phyloP scores from a whole-genome alignment of 1,140 invertebrate genomes.

The Philopotamus ludificatus region DNA sequence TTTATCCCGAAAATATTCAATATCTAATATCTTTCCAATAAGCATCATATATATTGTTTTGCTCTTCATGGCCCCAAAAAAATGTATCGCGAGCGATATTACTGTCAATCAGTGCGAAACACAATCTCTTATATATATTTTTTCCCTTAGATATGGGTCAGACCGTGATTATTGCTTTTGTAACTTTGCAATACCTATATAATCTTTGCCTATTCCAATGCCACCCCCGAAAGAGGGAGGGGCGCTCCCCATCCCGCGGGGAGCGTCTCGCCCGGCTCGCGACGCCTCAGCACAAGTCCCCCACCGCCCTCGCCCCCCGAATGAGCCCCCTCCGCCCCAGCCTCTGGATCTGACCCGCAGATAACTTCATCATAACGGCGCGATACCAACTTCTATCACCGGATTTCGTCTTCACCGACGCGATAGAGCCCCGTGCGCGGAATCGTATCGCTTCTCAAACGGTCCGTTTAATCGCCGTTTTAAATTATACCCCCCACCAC shows the following conservation, averaged over 20 bases:
- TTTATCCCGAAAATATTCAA: no score
- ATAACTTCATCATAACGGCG: conserved; percentile 30
- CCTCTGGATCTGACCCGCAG: conserved; percentile 24
- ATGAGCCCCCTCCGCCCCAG: no score
- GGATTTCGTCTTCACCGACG: conserved; percentile 25
- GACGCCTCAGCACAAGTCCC: conserved; percentile 8
- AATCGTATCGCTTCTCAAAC: conserved; percentile 19
- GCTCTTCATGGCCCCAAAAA: no score
- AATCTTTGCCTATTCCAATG: no score
- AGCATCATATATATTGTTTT: no score
- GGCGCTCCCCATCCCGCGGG: no score
- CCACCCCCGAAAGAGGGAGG: no score
- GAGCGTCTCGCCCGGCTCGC: not conserved
- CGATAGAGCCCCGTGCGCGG: conserved; percentile 13
- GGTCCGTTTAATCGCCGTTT: conserved; percentile 10
- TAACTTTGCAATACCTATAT: not conserved
- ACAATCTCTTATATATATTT: no score
- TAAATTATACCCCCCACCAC: no score
- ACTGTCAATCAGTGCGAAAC: no score
- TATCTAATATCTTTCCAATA: no score
- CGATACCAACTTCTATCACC: conserved; percentile 28
- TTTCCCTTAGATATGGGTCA: conserved; percentile 11
- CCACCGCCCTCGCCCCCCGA: conserved; percentile 15
- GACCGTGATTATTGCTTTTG: conserved; percentile 19
- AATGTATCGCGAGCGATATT: no score